These are phyloP conservation scores for Agrochola lychnidis DNA, from an alignment of 2,888 invertebrate species.

Conservation along the genomic window DNA sequence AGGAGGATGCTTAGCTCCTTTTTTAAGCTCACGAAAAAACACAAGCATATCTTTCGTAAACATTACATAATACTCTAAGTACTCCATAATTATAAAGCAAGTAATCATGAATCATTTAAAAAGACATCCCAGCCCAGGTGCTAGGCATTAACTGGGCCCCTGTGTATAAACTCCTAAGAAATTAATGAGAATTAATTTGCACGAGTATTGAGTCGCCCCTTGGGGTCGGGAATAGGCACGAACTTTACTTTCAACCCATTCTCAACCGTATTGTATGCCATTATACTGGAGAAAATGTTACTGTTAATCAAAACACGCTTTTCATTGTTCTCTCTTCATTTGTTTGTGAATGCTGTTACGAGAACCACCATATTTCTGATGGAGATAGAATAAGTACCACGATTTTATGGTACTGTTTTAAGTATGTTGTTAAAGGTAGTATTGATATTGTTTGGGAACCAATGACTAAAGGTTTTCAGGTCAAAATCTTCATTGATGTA, in stretches of 20 bases:
- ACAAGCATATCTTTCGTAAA: conserved; percentile 1
- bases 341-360: conserved; percentile 50
- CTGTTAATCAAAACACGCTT: conserved; percentile 59
- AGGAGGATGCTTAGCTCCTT: neutral
- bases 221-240: conserved; percentile 33
- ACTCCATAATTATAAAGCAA: conserved; percentile 4
- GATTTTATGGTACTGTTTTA: conserved; percentile 35
- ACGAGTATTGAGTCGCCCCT: conserved; percentile 45
- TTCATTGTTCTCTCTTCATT: conserved; percentile 57
- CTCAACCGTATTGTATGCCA: conserved; percentile 44
- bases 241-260: conserved; percentile 46
- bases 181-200: conserved; percentile 66
- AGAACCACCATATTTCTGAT: conserved; percentile 25
- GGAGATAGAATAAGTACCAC: conserved; percentile 4
- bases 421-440: conserved; percentile 21
- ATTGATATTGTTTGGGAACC: conserved; percentile 9
- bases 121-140: conserved; percentile 41
- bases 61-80: neutral
- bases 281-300: conserved; percentile 49
- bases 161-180: conserved; percentile 60
- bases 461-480: neutral
- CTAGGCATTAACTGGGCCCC: conserved; percentile 45
- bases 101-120: conserved; percentile 56
- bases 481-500: neutral
- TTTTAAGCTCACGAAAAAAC: neutral